Evolutionary conservation across 2,797 vertebrate species (phyloP).

Genomic region (Pipistrellus kuhlii): DNA sequence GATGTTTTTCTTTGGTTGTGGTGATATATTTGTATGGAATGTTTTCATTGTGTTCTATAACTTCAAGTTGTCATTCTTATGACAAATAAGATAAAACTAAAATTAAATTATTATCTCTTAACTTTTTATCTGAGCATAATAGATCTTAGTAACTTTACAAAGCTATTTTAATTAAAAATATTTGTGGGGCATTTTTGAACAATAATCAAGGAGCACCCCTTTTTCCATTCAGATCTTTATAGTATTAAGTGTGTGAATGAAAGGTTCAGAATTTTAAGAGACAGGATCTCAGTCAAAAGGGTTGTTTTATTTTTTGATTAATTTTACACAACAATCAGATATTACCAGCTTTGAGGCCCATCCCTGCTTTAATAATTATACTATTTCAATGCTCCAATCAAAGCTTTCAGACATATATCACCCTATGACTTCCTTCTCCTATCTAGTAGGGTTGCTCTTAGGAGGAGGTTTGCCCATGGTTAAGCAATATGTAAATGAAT

Average conservation of each 20-base stretch:
- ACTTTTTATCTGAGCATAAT: conserved; percentile 43
- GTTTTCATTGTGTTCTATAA: background rate
- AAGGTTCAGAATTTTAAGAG: background rate
- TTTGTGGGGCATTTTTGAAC: background rate
- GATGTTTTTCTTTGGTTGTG: background rate
- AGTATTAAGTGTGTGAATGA: background rate
- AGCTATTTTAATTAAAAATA: conserved; percentile 28
- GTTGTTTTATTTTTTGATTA: background rate
- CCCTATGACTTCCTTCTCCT: background rate
- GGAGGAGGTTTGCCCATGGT: background rate
- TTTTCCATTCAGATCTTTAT: conserved; percentile 24
- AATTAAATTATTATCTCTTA: background rate
- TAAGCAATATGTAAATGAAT: background rate
- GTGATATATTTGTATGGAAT: background rate
- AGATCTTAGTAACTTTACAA: conserved; percentile 32
- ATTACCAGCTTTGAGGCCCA: background rate
- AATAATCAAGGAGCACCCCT: background rate
- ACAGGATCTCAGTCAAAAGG: background rate
- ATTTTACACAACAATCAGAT: background rate
- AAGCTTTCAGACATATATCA: background rate
- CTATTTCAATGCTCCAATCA: background rate
- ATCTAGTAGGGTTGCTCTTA: background rate
- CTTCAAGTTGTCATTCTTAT: conserved; percentile 17
- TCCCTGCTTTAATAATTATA: background rate
- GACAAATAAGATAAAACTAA: background rate